Percentiles rank a stretch among this genome's conserved stretches.
phyloP scores from a whole-genome alignment of 2,797 vertebrate genomes.

The Okamejei kenojei region DNA sequence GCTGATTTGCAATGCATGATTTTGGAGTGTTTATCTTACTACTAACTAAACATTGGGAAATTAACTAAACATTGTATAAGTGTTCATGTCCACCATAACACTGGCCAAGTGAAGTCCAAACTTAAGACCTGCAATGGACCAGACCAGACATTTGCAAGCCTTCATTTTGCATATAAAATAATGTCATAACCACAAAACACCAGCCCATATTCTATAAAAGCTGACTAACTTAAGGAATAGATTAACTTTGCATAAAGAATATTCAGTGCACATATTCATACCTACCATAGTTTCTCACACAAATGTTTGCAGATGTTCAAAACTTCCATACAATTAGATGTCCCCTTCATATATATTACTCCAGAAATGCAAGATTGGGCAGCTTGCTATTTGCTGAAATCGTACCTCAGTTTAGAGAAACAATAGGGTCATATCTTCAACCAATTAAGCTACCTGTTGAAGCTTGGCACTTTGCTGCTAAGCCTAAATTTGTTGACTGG shows the following conservation, averaged over 20 bases:
- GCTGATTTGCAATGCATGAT: background rate
- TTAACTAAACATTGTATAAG: background rate
- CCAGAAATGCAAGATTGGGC: background rate
- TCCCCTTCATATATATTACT: background rate
- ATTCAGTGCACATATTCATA: background rate
- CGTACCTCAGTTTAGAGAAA: background rate
- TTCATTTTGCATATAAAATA: background rate
- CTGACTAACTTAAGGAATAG: background rate
- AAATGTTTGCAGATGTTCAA: background rate
- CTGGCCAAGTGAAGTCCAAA: background rate
- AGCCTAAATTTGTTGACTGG: background rate
- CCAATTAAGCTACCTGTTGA: background rate
- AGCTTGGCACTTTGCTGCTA: background rate
- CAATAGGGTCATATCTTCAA: background rate
- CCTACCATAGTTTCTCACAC: background rate
- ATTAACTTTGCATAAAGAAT: background rate
- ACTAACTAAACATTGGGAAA: background rate
- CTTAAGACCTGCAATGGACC: background rate
- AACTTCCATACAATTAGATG: slow-evolving; percentile 13
- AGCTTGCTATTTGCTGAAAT: background rate
- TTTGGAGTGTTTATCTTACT: background rate
- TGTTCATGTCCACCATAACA: background rate
- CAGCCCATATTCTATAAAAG: background rate
- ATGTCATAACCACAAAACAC: background rate
- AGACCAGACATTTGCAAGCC: background rate